Percentiles rank a stretch among this genome's conserved stretches.
Evolutionary conservation across 2,888 invertebrate genomes (phyloP).

Genomic region (Pterostichus niger): DNA sequence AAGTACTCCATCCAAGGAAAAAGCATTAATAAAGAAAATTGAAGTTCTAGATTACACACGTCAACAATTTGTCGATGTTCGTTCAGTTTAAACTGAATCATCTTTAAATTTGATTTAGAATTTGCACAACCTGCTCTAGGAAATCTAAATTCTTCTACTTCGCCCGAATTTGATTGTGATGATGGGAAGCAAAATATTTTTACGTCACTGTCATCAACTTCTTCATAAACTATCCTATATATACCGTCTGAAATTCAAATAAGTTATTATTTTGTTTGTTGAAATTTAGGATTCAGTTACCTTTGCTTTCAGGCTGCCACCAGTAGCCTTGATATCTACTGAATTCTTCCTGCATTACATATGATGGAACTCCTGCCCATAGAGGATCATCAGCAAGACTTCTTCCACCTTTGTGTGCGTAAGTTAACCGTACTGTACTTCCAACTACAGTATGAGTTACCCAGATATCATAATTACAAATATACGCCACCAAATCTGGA

Average conservation of each 20-base stretch:
- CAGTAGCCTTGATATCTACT: slow-evolving; percentile 97
- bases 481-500: slow-evolving; percentile 91
- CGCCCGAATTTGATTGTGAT: slow-evolving; percentile 87
- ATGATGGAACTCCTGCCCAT: slow-evolving; percentile 97
- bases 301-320: slow-evolving; percentile 93
- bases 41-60: slow-evolving; percentile 86
- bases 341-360: slow-evolving; percentile 99
- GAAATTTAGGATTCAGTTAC: slow-evolving; percentile 74
- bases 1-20: slow-evolving; percentile 98
- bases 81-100: slow-evolving; percentile 88
- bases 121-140: slow-evolving; percentile 94
- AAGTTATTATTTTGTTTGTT: neutral
- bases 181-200: slow-evolving; percentile 94
- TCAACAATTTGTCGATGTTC: slow-evolving; percentile 85
- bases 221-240: slow-evolving; percentile 91
- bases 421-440: slow-evolving; percentile 85
- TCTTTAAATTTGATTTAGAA: slow-evolving; percentile 92
- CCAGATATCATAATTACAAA: slow-evolving; percentile 95
- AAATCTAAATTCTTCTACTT: slow-evolving; percentile 92
- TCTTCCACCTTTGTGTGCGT: slow-evolving; percentile 84
- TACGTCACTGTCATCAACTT: slow-evolving; percentile 94
- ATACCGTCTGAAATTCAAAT: slow-evolving; percentile 81
- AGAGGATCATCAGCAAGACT: slow-evolving; percentile 89
- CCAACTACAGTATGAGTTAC: slow-evolving; percentile 86
- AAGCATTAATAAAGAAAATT: slow-evolving; percentile 87